Conservation (phyloP, 2,888 invertebrate genomes). For the Cantharis rufa region DNA sequence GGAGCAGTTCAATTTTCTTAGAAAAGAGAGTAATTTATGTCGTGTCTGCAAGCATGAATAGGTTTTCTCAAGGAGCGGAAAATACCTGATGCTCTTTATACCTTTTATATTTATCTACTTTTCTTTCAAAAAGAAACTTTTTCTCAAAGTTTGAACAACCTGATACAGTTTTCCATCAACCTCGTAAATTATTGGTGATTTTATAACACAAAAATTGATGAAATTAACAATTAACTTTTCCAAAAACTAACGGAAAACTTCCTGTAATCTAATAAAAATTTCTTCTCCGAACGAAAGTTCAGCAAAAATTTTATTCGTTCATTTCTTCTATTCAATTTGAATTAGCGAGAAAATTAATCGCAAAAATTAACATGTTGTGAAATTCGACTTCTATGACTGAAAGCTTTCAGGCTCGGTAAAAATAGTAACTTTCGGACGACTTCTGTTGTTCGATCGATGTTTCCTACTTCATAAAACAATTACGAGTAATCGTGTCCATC, state of each 20-base stretch:
- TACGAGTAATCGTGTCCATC: too few species aligned
- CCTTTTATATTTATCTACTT: constrained; percentile 14
- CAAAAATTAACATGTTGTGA: background rate
- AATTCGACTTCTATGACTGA: background rate
- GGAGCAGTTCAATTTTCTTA: constrained; percentile 19
- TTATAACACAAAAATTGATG: background rate
- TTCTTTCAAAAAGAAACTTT: background rate
- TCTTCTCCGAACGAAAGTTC: background rate
- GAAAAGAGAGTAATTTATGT: constrained; percentile 17
- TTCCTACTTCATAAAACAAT: background rate
- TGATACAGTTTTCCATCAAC: background rate
- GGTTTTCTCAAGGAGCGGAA: constrained; percentile 6
- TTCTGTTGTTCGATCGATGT: background rate
- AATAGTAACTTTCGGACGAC: background rate
- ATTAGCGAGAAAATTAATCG: background rate
- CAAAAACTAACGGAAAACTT: background rate
- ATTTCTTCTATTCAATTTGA: background rate
- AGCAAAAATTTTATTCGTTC: background rate
- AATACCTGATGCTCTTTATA: constrained; percentile 11
- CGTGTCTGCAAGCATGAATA: constrained; percentile 1
- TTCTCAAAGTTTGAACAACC: background rate
- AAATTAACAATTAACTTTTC: background rate
- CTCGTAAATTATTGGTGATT: background rate
- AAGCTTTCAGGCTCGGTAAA: background rate
- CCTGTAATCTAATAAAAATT: background rate